Base-by-base conservation (phyloP, 2,888 invertebrate genomes). In the Phaedon cochleariae region DNA sequence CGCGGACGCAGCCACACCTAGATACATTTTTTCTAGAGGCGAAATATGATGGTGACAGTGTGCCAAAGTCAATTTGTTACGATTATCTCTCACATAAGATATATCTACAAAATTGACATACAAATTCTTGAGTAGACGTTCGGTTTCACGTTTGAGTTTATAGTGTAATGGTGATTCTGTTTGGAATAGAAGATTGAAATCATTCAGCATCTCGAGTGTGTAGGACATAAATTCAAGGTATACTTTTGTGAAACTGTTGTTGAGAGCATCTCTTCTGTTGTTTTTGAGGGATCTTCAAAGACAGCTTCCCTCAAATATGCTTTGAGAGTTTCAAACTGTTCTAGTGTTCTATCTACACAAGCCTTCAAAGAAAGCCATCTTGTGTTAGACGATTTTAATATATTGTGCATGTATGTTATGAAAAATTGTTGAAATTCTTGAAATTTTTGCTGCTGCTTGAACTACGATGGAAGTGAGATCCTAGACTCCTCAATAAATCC, bases 381-480 rank as follows among this genome's bases (percentile, higher is more conserved):
- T 31, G 78, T 78, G 18, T 37, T 59, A 5, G 65, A 45, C 21
- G 53, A 55, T 15, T 17, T 18, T 31, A 64, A 59, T 10, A 64
- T 78, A 73, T 75, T 74, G 57, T 78, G 74, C 4, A 77, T 71
- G 29, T 73, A 72, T 15, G 72, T 67, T 37, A 77, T 9, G 62
- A 77, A 76, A 53, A 78, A 77, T 21, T 67, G 61, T 66, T 78
- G 77, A 51, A 78, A 75, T 49, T 77, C 73, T 66, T 65, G 62
- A 29, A 78, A 71, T 64, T 71, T 71, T 12, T 70, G 55, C 57
- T 61, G 63, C 68, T 68, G 31, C 51, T 20, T 20, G 59, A 48
- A 45, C 72, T 74, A 45, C 73, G 53, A 55, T 62, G 64, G 53
- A 74, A 74, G 37, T 74, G 71, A 49, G 67, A 58, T 12, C 70